Percentiles rank a stretch among this genome's conserved stretches.
phyloP scores from a whole-genome alignment of 2,113 vertebrate genomes.

The Stictonetta naevosa region DNA sequence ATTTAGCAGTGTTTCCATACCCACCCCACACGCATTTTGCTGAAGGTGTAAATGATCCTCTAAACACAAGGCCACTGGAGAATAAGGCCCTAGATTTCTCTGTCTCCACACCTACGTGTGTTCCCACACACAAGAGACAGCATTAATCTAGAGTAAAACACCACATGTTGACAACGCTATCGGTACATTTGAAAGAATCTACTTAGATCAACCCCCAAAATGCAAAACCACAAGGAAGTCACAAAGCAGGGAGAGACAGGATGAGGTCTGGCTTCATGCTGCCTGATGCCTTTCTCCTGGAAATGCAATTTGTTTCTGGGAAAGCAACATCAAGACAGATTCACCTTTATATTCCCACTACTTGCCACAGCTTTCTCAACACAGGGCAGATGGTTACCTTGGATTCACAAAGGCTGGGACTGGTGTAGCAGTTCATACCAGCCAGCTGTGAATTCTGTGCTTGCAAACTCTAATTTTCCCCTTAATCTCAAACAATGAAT shows the following conservation, averaged over 20 bases:
- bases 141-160: constrained; percentile 58
- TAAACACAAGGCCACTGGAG: constrained; percentile 52
- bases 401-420: background rate
- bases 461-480: background rate
- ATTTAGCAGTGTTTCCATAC: constrained; percentile 63
- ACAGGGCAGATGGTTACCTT: background rate
- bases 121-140: constrained; percentile 54
- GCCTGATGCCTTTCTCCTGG: background rate
- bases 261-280: background rate
- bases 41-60: constrained; percentile 59
- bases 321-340: background rate
- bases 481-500: background rate
- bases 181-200: constrained; percentile 18
- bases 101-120: constrained; percentile 57
- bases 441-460: background rate
- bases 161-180: constrained; percentile 32
- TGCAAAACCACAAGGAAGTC: background rate
- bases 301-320: background rate
- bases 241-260: background rate
- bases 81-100: constrained; percentile 60
- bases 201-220: background rate
- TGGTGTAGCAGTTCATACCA: background rate
- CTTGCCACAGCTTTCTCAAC: background rate
- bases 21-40: constrained; percentile 14
- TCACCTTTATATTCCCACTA: background rate